Evolutionary conservation across 2,113 vertebrate species (phyloP).

Genomic region (Psilopsiagon aymara): DNA sequence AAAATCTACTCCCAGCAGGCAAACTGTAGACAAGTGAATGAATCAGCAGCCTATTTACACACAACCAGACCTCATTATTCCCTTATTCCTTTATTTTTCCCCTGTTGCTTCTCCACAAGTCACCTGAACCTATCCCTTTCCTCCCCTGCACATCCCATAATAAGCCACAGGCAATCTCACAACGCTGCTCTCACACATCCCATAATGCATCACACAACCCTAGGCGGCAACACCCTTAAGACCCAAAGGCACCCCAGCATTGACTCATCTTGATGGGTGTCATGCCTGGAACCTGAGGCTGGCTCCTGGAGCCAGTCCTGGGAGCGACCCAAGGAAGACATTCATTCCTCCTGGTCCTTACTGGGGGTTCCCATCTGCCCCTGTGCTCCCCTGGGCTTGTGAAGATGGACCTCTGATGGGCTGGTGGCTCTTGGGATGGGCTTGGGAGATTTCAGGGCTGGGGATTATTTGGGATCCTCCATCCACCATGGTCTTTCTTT

Average conservation of each 20-base stretch:
- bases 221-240: background rate
- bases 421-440: background rate
- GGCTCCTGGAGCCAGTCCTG: background rate
- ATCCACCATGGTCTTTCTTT: background rate
- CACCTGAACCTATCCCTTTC: background rate
- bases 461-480: background rate
- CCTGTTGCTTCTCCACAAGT: background rate
- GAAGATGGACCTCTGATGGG: background rate
- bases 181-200: background rate
- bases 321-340: background rate
- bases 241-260: background rate
- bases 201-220: background rate
- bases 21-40: background rate
- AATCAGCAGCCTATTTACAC: background rate
- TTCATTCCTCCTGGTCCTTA: background rate
- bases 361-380: background rate
- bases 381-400: background rate
- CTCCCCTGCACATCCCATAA: background rate
- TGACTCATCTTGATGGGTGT: background rate
- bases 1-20: background rate
- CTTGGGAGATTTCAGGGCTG: background rate
- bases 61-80: background rate
- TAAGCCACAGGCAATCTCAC: background rate
- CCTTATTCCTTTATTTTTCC: background rate
- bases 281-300: fast-evolving